These are phyloP conservation scores for Adelognathus sp. DNA, from an alignment of 2,888 invertebrate species.

Conservation along the genomic window DNA sequence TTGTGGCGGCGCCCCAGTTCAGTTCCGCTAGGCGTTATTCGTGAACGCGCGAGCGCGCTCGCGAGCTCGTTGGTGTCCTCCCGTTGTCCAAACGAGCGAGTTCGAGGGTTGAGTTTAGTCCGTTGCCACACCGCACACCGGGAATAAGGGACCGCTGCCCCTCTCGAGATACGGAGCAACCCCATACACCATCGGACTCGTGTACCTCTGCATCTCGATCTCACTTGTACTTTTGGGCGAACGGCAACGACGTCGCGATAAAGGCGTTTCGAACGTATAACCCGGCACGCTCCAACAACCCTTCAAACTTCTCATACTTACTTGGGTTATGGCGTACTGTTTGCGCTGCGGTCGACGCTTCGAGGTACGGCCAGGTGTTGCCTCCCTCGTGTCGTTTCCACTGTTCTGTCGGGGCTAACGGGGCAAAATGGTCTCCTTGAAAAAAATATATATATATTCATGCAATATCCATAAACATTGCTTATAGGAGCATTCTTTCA, in stretches of 20 bases:
- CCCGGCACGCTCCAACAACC: background rate
- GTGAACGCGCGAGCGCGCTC: no score
- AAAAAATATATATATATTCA: background rate
- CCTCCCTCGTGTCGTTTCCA: background rate
- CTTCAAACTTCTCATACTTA: background rate
- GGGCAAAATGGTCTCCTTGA: background rate
- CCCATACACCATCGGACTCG: conserved; percentile 7
- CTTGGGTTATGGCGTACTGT: background rate
- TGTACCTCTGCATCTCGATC: background rate
- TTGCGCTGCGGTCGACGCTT: background rate
- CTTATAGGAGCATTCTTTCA: background rate
- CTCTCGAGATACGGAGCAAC: conserved; percentile 44
- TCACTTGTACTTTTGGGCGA: background rate
- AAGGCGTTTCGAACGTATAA: conserved; percentile 1
- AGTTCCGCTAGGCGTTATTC: conserved; percentile 60
- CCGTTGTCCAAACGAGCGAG: conserved; percentile 64
- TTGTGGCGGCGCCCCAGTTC: conserved; percentile 75
- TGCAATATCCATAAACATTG: background rate
- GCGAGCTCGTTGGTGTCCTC: background rate
- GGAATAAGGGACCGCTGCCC: conserved; percentile 64
- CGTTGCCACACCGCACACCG: conserved; percentile 44
- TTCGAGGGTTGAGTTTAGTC: conserved; percentile 69
- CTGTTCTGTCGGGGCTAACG: background rate
- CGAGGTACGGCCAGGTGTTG: background rate
- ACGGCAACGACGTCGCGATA: background rate